phyloP scores from a whole-genome alignment of 2,113 vertebrate species.

The Poeciliopsis prolifica region DNA sequence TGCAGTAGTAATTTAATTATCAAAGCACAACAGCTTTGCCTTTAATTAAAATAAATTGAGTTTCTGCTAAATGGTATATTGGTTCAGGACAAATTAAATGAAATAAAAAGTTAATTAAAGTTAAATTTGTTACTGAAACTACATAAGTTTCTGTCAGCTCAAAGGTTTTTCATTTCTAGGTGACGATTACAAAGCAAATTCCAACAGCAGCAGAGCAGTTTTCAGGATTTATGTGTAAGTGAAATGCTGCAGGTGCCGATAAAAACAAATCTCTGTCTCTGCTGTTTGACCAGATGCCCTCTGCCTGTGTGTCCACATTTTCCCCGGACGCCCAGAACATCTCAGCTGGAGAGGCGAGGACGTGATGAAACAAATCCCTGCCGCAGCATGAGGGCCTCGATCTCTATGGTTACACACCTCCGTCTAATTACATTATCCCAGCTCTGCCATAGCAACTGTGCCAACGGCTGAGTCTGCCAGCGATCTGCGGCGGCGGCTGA shows the following conservation, averaged over 20 bases:
- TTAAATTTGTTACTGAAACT: background rate
- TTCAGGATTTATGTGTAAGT: background rate
- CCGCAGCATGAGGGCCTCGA: constrained; percentile 40
- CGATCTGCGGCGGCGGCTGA: constrained; percentile 37
- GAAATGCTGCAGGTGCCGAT: background rate
- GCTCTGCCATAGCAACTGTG: constrained; percentile 70
- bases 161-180: background rate
- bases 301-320: background rate
- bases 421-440: constrained; percentile 60
- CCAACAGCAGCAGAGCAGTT: background rate
- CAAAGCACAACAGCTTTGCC: background rate
- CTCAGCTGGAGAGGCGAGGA: constrained; percentile 28
- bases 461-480: constrained; percentile 60
- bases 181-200: background rate
- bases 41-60: background rate
- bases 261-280: constrained; percentile 2
- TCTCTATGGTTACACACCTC: constrained; percentile 74
- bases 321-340: constrained; percentile 23
- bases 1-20: background rate
- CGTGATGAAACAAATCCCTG: constrained; percentile 41
- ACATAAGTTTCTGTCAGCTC: background rate
- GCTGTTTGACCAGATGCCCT: constrained; percentile 14
- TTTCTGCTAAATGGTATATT: background rate
- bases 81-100: background rate
- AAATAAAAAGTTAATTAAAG: background rate